phyloP scores from a whole-genome alignment of 2,113 vertebrate genomes.

The Gnathonemus echidnorhynchus region DNA sequence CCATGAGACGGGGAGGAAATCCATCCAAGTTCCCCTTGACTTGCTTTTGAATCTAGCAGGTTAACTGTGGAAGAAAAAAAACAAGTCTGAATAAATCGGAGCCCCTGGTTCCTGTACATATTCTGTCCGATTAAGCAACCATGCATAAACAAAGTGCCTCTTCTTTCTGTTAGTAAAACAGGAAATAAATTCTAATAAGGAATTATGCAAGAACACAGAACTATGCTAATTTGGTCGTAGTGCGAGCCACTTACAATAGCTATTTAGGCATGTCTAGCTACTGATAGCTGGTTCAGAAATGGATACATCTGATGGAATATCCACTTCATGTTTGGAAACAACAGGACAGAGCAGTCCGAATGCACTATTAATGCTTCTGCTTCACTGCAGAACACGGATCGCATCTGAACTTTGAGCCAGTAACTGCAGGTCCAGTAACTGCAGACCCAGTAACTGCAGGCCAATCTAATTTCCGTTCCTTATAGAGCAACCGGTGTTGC shows the following conservation, averaged over 20 bases:
- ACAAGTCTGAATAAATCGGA: background rate
- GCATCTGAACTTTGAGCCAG: background rate
- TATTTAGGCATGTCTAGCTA: background rate
- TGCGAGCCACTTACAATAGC: background rate
- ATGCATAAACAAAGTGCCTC: background rate
- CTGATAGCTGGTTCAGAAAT: background rate
- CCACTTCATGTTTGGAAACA: background rate
- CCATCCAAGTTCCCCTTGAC: conserved; percentile 97
- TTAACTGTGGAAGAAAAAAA: conserved; percentile 71
- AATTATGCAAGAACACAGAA: background rate
- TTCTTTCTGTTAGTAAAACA: background rate
- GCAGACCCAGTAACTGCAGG: background rate
- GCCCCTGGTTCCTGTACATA: background rate
- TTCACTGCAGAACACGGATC: background rate
- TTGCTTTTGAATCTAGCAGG: conserved; percentile 96
- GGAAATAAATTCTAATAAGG: background rate
- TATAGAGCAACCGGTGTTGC: background rate
- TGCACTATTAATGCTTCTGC: background rate
- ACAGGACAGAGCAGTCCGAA: background rate
- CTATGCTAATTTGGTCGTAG: background rate
- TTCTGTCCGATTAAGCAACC: background rate
- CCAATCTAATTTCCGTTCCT: background rate
- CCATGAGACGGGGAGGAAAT: conserved; percentile 94
- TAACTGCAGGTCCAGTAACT: no score
- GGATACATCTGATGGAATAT: background rate